Evolutionary conservation across 2,888 invertebrate species (phyloP), one percentile per base, ranked within the genome.

Genomic region (Odontomyia ornata): DNA sequence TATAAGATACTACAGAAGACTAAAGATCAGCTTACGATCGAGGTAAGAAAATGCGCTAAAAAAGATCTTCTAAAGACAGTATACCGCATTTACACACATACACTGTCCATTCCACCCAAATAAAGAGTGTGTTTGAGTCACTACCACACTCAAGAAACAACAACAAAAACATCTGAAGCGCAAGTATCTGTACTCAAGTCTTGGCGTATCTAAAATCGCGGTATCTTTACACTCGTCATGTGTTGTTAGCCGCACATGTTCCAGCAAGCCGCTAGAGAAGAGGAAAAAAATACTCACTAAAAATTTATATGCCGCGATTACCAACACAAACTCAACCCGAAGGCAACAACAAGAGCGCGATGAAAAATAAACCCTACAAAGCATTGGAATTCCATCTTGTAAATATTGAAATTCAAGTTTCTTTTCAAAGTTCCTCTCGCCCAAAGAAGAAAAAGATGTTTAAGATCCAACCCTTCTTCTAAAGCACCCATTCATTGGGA

Each of bases 1-100:
- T 52, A 76, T 77, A 69, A 78, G 77, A 77, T 78, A 77, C 78
- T 75, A 78, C 76, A 79, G 73, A 73, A 78, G 78, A 80, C 80
- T 80, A 62, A 77, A 71, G 75, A 75, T 60, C 52, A 27, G 64
- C 64, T 23, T 23, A 60, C 57, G 73, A 73, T 21, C 43, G 73
- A 57, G 73, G 73, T 73, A 73, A 73, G 73, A 73, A 72, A 73
- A 73, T 73, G 36, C 60, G 73, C 73, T 73, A 43, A 73, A 73
- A 36, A 73, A 73, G 57, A 57, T 73, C 21, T 56, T 72, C 15
- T 60, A 73, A 73, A 73, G 73, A 69, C 46, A 25, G 46, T 69
- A 46, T 69, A 47, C 47, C 47, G 46, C 47, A 47, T 21, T 15
- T 43, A 43, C 65, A 47, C n/a, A 13, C 27, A 11, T 13, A 52